Evolutionary conservation across 2,113 vertebrate species (phyloP).

Genomic region (Catharus fuscescens): DNA sequence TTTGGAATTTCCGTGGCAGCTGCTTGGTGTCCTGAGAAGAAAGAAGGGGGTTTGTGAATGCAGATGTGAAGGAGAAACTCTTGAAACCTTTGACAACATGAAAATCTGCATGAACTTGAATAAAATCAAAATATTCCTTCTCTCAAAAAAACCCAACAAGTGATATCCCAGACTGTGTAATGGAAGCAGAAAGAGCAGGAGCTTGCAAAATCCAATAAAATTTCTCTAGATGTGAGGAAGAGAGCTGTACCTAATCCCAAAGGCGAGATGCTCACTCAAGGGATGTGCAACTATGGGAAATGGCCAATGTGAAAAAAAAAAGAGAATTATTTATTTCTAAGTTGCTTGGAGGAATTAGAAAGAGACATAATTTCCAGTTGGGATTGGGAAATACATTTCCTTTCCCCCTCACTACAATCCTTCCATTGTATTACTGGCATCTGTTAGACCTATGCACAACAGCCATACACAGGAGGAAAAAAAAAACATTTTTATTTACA

Average conservation of each 20-base stretch:
- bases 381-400: constrained; percentile 62
- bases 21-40: constrained; percentile 17
- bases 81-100: not conserved
- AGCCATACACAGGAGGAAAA: constrained; percentile 13
- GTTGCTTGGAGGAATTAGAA: constrained; percentile 51
- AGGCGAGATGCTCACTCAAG: not conserved
- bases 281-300: not conserved
- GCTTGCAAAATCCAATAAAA: not conserved
- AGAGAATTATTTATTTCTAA: constrained; percentile 6
- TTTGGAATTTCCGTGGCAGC: not conserved
- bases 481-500: not conserved
- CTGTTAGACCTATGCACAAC: constrained; percentile 17
- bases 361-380: constrained; percentile 52
- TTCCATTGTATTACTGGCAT: constrained; percentile 48
- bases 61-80: not conserved
- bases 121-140: not conserved
- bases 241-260: not conserved
- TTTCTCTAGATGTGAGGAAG: not conserved
- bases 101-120: not conserved
- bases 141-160: not conserved
- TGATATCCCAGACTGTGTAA: not conserved
- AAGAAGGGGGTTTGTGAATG: fast-evolving
- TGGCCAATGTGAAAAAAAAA: not conserved
- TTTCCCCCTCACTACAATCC: constrained; percentile 32
- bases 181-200: not conserved